Percentiles rank a stretch among this genome's conserved stretches.
phyloP scores from a whole-genome alignment of 2,888 invertebrate species.

The Drosophila nigricruria region DNA sequence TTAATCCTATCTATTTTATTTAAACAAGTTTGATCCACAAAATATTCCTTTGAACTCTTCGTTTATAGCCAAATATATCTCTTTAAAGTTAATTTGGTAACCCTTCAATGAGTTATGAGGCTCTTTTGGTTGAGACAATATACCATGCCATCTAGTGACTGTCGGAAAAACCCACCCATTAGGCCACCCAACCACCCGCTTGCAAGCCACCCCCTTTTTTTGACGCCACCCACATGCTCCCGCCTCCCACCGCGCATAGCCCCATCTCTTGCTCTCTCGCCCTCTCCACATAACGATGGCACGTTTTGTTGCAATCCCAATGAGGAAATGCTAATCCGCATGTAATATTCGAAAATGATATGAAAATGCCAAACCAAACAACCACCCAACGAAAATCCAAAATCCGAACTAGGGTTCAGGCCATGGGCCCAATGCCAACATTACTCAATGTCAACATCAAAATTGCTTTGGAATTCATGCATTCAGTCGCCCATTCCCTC shows the following conservation, averaged over 20 bases:
- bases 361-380: conserved; percentile 80
- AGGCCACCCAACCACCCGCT: conserved; percentile 35
- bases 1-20: background rate
- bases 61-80: background rate
- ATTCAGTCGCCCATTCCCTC: conserved; percentile 51
- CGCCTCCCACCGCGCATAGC: conserved; percentile 1
- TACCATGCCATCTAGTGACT: conserved; percentile 17
- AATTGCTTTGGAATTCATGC: conserved; percentile 82
- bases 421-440: conserved; percentile 58
- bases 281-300: conserved; percentile 56
- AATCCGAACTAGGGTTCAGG: conserved; percentile 28
- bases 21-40: background rate
- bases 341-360: conserved; percentile 82
- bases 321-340: conserved; percentile 82
- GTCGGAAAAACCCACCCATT: conserved; percentile 33
- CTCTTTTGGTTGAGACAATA: conserved; percentile 18
- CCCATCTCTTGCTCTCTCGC: conserved; percentile 3
- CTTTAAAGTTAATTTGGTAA: conserved; percentile 11
- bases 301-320: conserved; percentile 77
- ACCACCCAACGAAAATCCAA: conserved; percentile 64
- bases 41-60: background rate
- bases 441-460: conserved; percentile 81
- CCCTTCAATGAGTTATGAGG: conserved; percentile 26
- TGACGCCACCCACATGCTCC: conserved; percentile 37
- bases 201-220: conserved; percentile 59